Base-by-base conservation (phyloP, 2,888 invertebrate genomes). In the Epinotia bilunana region DNA sequence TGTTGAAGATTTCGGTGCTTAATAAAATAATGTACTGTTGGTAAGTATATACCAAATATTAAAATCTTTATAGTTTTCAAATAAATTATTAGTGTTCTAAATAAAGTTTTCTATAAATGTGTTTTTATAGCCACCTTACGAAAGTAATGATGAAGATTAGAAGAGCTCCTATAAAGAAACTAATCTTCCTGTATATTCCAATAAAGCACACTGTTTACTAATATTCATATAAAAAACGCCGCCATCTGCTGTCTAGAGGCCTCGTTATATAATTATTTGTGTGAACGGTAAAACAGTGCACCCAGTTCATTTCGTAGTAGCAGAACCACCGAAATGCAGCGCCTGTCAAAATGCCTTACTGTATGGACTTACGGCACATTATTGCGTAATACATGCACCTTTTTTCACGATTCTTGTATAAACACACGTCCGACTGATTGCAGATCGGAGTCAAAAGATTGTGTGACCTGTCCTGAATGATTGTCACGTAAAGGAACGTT, bases 201-300 rank as follows among this genome's bases (percentile, higher is more conserved):
- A 87, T 89, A 88, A 84, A 87, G 84, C 64, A 11, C 83, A 80
- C 77, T 91, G 92, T 92, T 93, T 93, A 93, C 91, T 86, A 91
- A 91, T 88, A 90, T 87, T 87, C 85, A 83, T 82, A 84, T 86
- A 90, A 90, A 91, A 91, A 90, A 85, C 87, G 85, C 83, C 88
- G 89, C 90, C 93, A 93, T 93, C 93, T 93, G 93, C 89, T 82
- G 82, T 81, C 81, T 81, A 83, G 72, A 46, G 69, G 72, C 77
- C 84, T 90, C 77, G 84, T 91, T 91, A 88, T 90, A 85, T 90
- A 89, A 92, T 88, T 90, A 89, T 92, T 91, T 91, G 89, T 88
- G 87, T 86, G 86, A 85, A 83, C 81, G 82, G 84, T 82, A 84
- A 79, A 79, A 80, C 78, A 78, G 74, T 76, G 64, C 74, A 80